Conservation (phyloP, 2,888 invertebrate genomes). For the Falcaria lacertinaria region DNA sequence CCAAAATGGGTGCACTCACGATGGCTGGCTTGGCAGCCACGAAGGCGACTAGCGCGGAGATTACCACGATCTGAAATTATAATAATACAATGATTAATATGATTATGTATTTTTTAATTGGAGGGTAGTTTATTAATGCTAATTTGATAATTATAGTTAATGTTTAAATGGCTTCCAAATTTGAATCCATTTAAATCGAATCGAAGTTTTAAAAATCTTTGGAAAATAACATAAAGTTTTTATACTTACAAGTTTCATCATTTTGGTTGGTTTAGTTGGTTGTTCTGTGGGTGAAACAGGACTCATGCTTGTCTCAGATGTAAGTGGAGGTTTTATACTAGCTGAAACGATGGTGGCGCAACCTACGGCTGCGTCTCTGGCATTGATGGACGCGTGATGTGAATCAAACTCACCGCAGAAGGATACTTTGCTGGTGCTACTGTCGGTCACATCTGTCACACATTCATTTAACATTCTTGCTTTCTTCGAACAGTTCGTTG, state of each 20-base stretch:
- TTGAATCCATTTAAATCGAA: no score
- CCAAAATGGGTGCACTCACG: constrained; percentile 51
- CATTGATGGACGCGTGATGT: constrained; percentile 65
- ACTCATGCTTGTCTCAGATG: constrained; percentile 39
- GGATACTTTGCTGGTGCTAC: constrained; percentile 1
- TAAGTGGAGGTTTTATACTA: constrained; percentile 54
- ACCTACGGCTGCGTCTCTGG: constrained; percentile 52
- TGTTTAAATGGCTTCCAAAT: no score
- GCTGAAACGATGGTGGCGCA: constrained; percentile 37
- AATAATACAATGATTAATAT: no score
- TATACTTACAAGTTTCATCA: constrained; percentile 72
- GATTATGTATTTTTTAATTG: no score
- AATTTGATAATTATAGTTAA: no score
- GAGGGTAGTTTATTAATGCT: no score
- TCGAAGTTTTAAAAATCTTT: no score
- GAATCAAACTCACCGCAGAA: constrained; percentile 33
- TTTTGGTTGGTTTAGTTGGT: constrained; percentile 46
- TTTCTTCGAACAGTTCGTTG: neutral
- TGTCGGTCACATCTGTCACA: constrained; percentile 18
- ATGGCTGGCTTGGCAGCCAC: constrained; percentile 56
- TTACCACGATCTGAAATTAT: constrained; percentile 49
- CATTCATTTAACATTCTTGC: constrained; percentile 1
- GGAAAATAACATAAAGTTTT: no score
- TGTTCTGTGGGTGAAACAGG: constrained; percentile 43
- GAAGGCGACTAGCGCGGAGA: constrained; percentile 59